These are phyloP conservation scores for Tyrophagus putrescentiae DNA, from an alignment of 1,140 invertebrate genomes.

Conservation along the genomic window DNA sequence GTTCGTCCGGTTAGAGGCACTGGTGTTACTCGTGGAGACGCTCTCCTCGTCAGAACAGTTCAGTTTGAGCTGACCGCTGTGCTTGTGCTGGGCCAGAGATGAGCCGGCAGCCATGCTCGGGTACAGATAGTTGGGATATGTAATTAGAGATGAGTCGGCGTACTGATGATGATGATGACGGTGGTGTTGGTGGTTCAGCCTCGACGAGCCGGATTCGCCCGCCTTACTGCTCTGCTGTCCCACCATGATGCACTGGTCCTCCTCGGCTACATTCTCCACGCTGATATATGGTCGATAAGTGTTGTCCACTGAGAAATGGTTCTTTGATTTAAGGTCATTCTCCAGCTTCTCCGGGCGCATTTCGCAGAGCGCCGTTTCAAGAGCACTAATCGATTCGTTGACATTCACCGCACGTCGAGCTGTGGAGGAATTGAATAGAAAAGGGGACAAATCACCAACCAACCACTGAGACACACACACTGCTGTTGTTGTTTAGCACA, in stretches of 20 bases:
- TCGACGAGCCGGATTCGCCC: background rate
- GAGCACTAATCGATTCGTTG: slow-evolving; percentile 4
- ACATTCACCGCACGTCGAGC: slow-evolving; percentile 11
- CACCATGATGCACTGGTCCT: too few relatives aligned
- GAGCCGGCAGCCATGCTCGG: background rate
- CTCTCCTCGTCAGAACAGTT: background rate
- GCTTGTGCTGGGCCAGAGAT: too few relatives aligned
- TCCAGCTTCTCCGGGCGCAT: slow-evolving; percentile 1
- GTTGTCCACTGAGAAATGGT: background rate
- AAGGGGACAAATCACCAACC: background rate
- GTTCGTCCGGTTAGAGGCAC: background rate
- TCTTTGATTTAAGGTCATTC: background rate
- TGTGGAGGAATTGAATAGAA: background rate
- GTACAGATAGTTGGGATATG: slow-evolving; percentile 15
- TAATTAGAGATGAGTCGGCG: slow-evolving; percentile 1
- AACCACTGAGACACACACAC: background rate
- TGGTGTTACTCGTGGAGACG: background rate
- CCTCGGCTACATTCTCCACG: background rate
- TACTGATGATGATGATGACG: background rate
- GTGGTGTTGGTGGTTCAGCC: background rate
- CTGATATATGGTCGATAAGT: slow-evolving; percentile 2
- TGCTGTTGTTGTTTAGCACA: background rate
- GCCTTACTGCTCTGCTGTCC: too few relatives aligned
- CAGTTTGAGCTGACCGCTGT: background rate
- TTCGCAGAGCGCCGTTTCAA: slow-evolving; percentile 11